phyloP scores from a whole-genome alignment of 2,113 vertebrate species.

The Alouatta palliata region DNA sequence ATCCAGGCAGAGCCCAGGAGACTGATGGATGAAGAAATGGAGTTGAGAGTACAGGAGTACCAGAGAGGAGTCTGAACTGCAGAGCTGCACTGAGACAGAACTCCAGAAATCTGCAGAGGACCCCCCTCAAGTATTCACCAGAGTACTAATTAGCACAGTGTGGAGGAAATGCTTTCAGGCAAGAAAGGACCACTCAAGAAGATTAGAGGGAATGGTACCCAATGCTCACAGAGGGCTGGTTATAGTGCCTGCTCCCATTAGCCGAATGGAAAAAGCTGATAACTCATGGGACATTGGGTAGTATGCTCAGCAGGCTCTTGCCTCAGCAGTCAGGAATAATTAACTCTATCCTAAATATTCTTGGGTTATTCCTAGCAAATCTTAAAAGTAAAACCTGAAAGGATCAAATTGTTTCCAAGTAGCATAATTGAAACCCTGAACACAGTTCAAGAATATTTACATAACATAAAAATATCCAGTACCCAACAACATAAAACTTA shows the following conservation, averaged over 20 bases:
- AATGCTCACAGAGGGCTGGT: neutral
- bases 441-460: conserved; percentile 7
- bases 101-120: neutral
- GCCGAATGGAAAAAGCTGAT: neutral
- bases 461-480: neutral
- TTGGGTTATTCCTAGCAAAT: neutral
- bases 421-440: neutral
- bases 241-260: neutral
- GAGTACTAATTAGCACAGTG: neutral
- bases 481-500: neutral
- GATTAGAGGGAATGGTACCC: neutral
- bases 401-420: neutral
- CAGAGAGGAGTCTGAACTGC: neutral
- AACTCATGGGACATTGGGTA: neutral
- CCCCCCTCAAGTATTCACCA: neutral
- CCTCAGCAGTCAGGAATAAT: neutral
- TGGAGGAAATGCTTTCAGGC: neutral
- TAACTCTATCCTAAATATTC: neutral
- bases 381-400: neutral
- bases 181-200: neutral
- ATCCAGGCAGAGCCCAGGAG: neutral
- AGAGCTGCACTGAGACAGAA: neutral
- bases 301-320: neutral
- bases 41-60: neutral
- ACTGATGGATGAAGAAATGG: neutral